Conservation (phyloP, 2,797 vertebrate genomes). For the Neosilurus hyrtlii region DNA sequence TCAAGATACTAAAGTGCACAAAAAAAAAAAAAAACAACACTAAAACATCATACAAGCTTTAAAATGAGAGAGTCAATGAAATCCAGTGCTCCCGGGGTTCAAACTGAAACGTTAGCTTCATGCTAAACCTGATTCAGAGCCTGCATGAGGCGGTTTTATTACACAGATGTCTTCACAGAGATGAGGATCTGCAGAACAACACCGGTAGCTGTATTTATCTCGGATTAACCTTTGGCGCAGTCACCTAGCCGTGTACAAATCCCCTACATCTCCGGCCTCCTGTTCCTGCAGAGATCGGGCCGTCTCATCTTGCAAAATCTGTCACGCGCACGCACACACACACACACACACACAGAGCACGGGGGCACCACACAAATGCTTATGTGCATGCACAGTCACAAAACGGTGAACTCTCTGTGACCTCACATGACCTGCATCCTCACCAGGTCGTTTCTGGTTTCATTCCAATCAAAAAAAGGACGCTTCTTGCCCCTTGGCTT, state of each 20-base stretch:
- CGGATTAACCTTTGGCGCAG: neutral
- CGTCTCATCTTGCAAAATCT: neutral
- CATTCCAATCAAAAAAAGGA: neutral
- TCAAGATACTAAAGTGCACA: neutral
- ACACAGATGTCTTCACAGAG: neutral
- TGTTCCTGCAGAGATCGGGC: neutral
- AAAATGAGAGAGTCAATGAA: neutral
- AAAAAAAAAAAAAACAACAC: neutral
- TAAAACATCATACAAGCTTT: too few species aligned
- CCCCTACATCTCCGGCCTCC: neutral
- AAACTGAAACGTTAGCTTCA: neutral
- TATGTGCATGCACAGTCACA: neutral
- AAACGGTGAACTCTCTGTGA: neutral
- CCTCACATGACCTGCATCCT: neutral
- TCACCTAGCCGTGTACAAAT: too few species aligned
- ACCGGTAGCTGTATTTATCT: slow-evolving; percentile 12
- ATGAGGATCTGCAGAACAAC: neutral
- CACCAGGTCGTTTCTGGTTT: neutral
- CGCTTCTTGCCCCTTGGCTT: neutral
- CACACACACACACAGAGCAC: too few species aligned
- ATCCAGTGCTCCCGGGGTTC: neutral
- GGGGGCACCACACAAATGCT: neutral
- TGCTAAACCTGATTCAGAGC: neutral
- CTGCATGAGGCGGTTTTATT: neutral
- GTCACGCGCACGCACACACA: too few species aligned